Evolutionary conservation across 2,113 vertebrate genomes (phyloP), one percentile per base, ranked within the genome.

Genomic region (Rhinoptilus africanus): DNA sequence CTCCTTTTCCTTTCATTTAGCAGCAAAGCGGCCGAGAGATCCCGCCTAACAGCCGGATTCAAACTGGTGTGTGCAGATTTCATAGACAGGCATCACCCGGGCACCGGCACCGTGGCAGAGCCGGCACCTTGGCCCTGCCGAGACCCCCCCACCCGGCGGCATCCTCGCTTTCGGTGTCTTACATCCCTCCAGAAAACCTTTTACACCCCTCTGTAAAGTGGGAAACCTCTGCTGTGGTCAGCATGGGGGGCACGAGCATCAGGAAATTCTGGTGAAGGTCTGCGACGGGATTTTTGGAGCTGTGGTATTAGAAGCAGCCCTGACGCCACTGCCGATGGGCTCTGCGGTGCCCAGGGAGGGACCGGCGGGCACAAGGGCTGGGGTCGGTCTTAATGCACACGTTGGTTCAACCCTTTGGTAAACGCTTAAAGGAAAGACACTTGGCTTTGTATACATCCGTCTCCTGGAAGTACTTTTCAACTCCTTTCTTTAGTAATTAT

Each of bases 161-260:
- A 21, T 7, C 63, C 68, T 76, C 0, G 0, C 0, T 15, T 17
- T 14, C 0, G 4, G 22, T 4, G 45, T 6, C 10, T 35, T 1
- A 11, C 45, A 54, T 2, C 77, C 87, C 39, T 37, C 34, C 56
- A 50, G 27, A 34, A 71, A 83, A 56, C 30, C 22, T 73, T 21
- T 73, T 41, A 34, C 37, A 21, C 14, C 35, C n/a, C 21, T 32
- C 15, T 17, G 23, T 23, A 4, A 34, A 28, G 43, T 3, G 35
- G 17, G 41, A 59, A n/a, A 6, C 32, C 30, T 11, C 45, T 1
- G 17, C 27, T 24, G 66, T 0, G 17, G 14, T 23, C 86, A 21
- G 4, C 22, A 2, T 1, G 0, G 0, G 0, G 30, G 22, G 8
- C 6, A 4, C 0, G 0, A 45, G 37, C 60, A 8, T 2, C 8